A percentile compares a stretch with the other conserved stretches of the same genome.
Evolutionary conservation across 2,113 vertebrate genomes (phyloP).

Genomic region (Hippopotamus amphibius): DNA sequence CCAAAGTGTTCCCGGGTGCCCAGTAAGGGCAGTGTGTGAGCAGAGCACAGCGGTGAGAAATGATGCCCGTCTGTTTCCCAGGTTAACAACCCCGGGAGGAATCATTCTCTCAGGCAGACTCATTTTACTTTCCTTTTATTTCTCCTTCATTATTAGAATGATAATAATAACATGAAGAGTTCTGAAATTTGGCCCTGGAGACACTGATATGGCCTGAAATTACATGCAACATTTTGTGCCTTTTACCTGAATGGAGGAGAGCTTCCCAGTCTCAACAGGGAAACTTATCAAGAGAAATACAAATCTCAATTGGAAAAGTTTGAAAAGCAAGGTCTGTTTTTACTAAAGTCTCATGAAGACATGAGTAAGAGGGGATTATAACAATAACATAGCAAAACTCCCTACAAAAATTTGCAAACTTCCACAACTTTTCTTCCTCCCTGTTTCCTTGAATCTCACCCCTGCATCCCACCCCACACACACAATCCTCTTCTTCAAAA

Average conservation of each 20-base stretch:
- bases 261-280: not conserved
- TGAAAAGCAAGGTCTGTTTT: not conserved
- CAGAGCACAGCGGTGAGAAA: constrained; percentile 59
- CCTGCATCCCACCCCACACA: not conserved
- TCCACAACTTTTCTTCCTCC: not conserved
- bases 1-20: constrained; percentile 78
- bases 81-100: constrained; percentile 13
- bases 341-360: not conserved
- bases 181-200: constrained; percentile 24
- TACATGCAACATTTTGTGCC: not conserved
- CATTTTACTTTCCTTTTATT: constrained; percentile 55
- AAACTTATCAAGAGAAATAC: not conserved
- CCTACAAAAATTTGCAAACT: not conserved
- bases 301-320: not conserved
- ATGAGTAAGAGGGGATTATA: not conserved
- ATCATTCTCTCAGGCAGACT: not conserved
- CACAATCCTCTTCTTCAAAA: not conserved
- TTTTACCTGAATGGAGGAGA: not conserved
- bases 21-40: constrained; percentile 46
- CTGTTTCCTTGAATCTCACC: not conserved
- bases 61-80: constrained; percentile 24
- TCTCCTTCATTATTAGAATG: constrained; percentile 60
- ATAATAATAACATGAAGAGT: not conserved
- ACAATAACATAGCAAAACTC: not conserved
- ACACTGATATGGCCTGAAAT: not conserved